Conservation (phyloP, 2,113 vertebrate genomes). For the Syrrhaptes paradoxus region DNA sequence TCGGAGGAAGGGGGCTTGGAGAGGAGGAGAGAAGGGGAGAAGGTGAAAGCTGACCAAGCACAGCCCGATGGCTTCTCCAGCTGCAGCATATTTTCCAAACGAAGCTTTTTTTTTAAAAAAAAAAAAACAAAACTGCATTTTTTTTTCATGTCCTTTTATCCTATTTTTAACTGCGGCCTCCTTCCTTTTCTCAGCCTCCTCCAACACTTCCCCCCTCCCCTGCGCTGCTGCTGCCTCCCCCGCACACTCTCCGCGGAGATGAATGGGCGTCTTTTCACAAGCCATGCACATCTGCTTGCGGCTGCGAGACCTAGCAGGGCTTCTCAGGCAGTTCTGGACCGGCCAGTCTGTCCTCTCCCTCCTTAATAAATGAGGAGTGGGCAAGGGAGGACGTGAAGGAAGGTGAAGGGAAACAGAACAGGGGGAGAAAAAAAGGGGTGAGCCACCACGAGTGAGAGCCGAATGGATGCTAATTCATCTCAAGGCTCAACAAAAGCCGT, state of each 20-base stretch:
- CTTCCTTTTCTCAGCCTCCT: conserved; percentile 74
- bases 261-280: conserved; percentile 71
- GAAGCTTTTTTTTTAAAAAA: neutral
- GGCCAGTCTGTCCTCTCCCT: neutral
- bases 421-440: accelerated
- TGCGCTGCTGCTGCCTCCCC: conserved; percentile 49
- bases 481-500: neutral
- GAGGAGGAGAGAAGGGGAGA: conserved; percentile 12
- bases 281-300: conserved; percentile 66
- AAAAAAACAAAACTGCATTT: conserved; percentile 62
- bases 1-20: conserved; percentile 5
- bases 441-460: accelerated
- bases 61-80: conserved; percentile 71
- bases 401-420: neutral
- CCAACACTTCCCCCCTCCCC: conserved; percentile 68
- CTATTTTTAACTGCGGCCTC: conserved; percentile 82
- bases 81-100: conserved; percentile 71
- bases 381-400: neutral
- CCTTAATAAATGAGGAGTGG: neutral
- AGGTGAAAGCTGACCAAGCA: conserved; percentile 62
- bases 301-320: neutral
- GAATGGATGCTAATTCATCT: neutral
- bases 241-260: conserved; percentile 62
- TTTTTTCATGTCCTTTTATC: conserved; percentile 74
- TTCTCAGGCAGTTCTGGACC: neutral